A percentile compares a stretch with the other conserved stretches of the same genome.
Evolutionary conservation across 2,113 vertebrate genomes (phyloP).

Genomic region (Chitala chitala): DNA sequence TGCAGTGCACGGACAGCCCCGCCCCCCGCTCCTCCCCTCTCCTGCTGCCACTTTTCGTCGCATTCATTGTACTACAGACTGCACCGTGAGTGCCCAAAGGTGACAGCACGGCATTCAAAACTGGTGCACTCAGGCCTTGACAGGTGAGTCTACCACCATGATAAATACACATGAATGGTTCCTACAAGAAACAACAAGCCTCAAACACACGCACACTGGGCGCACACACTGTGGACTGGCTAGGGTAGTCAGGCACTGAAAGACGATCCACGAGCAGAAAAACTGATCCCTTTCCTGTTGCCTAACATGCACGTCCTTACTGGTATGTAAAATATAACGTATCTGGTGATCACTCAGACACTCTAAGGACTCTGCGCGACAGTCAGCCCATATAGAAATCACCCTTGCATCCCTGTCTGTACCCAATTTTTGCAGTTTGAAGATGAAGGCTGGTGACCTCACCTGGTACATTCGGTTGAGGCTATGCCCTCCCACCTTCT

Average conservation of each 20-base stretch:
- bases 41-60: not conserved
- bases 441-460: no score
- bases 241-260: constrained; percentile 18
- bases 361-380: not conserved
- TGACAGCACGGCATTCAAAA: no score
- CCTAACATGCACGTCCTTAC: not conserved
- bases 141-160: not conserved
- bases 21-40: not conserved
- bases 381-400: not conserved
- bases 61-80: not conserved
- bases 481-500: no score
- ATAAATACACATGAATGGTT: no score
- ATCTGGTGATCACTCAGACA: constrained; percentile 11
- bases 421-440: no score
- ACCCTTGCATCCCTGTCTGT: no score
- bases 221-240: not conserved
- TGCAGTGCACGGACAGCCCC: constrained; percentile 3
- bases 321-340: not conserved
- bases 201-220: not conserved
- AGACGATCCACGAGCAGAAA: not conserved
- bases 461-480: no score
- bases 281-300: not conserved
- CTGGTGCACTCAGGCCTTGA: not conserved
- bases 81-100: not conserved
- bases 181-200: not conserved